These are phyloP conservation scores for Fabriciana adippe DNA, from an alignment of 2,888 invertebrate genomes.

Conservation along the genomic window DNA sequence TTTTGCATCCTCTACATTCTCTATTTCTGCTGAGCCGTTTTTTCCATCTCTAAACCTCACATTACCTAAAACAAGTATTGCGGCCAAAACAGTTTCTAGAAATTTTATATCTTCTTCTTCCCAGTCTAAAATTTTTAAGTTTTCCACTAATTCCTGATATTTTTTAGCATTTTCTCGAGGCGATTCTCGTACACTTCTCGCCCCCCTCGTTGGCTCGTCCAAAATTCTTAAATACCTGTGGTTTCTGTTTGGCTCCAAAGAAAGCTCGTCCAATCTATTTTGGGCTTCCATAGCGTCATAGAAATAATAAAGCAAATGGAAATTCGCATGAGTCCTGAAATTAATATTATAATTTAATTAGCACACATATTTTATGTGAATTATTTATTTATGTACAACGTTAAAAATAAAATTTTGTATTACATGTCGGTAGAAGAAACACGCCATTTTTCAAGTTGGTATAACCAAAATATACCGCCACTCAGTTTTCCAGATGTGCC, in stretches of 20 bases:
- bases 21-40: slow-evolving; percentile 86
- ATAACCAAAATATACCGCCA: slow-evolving; percentile 93
- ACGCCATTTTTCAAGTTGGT: slow-evolving; percentile 94
- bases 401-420: slow-evolving; percentile 43
- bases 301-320: slow-evolving; percentile 94
- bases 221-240: slow-evolving; percentile 89
- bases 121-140: slow-evolving; percentile 86
- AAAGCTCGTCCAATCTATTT: slow-evolving; percentile 85
- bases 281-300: slow-evolving; percentile 91
- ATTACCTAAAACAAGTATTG: slow-evolving; percentile 90
- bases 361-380: not conserved
- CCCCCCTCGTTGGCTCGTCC: slow-evolving; percentile 79
- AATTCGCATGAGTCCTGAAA: slow-evolving; percentile 92
- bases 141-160: slow-evolving; percentile 84
- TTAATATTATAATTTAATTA: not conserved
- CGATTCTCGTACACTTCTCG: slow-evolving; percentile 85
- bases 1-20: slow-evolving; percentile 86
- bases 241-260: slow-evolving; percentile 85
- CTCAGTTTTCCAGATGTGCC: slow-evolving; percentile 92
- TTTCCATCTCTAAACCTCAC: slow-evolving; percentile 87
- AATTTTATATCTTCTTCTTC: slow-evolving; percentile 86
- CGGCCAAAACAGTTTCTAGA: slow-evolving; percentile 87
- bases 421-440: slow-evolving; percentile 90
- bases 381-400: not conserved
- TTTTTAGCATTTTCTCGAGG: slow-evolving; percentile 84